A percentile compares a stretch with the other conserved stretches of the same genome.
Evolutionary conservation across 2,113 vertebrate species (phyloP).

Genomic region (Burhinus bistriatus): DNA sequence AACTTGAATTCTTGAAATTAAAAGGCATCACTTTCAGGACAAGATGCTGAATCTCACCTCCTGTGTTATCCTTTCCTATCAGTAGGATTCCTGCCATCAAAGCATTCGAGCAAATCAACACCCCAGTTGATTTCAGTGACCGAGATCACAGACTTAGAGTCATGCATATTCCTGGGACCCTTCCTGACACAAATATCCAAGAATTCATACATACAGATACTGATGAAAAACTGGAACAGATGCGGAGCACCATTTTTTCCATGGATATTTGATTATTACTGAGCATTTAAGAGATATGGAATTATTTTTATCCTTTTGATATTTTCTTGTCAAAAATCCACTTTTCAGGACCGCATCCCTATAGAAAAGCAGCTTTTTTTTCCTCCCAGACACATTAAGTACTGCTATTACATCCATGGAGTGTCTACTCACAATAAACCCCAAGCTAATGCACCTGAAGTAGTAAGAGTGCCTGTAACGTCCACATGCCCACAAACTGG

Average conservation of each 20-base stretch:
- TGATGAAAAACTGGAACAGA: neutral
- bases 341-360: neutral
- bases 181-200: neutral
- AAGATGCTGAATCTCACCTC: neutral
- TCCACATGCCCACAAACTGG: neutral
- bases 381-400: neutral
- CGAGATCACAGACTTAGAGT: neutral
- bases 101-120: neutral
- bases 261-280: accelerated
- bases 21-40: neutral
- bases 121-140: neutral
- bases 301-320: neutral
- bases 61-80: neutral
- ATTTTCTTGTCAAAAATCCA: neutral
- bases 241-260: neutral
- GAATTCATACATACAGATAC: neutral
- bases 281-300: neutral
- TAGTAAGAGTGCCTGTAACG: neutral
- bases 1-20: neutral
- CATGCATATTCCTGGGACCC: neutral
- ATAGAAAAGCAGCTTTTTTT: accelerated
- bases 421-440: neutral
- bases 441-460: neutral
- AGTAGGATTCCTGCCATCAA: neutral
- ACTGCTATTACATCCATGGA: neutral